Base-by-base conservation (phyloP, 2,888 invertebrate genomes). In the Oxystoma pomonae region DNA sequence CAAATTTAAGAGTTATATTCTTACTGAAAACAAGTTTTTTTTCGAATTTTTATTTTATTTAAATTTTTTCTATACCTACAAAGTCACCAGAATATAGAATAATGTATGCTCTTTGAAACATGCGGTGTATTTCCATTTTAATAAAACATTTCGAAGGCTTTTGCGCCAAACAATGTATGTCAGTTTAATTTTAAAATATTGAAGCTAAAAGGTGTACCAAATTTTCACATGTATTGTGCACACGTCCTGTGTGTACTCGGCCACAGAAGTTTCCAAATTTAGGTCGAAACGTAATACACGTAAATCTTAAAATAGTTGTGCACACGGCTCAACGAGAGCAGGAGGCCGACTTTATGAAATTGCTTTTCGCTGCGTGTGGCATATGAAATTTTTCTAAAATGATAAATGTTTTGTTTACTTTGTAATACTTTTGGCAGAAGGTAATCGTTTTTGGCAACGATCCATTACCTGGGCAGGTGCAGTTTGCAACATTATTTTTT, bases 261-360 rank as follows among this genome's bases (percentile, higher is more conserved):
- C 61, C n/a, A n/a, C 59, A 57, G 64, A 65, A 70, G 73, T 71
- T 72, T 53, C 84, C 84, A 81, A 84, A 83, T 84, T 83, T 83
- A 84, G 84, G 75, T 71, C 77, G 84, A 83, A 83, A 84, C 83
- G 82, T 80, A 82, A 84, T 83, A 82, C 82, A 82, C 79, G 78
- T 79, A 71, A 80, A 79, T 78, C 80, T 81, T 81, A 81, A 84
- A 84, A 84, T 84, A 84, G 82, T 81, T 79, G 77, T 84, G 84
- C 84, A 79, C 83, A 83, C 83, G 84, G 80, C 81, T 76, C 83
- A 66, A 75, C 69, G 35, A 35, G 35, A 35, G n/a, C n/a, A n/a
- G n/a, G n/a, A n/a, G n/a, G n/a, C n/a, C 50, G 9, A 9, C 50
- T 50, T 50, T n/a, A n/a, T 9, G n/a, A 50, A 50, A 50, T n/a